phyloP scores from a whole-genome alignment of 2,797 vertebrate species.

The Yasuhikotakia modesta region DNA sequence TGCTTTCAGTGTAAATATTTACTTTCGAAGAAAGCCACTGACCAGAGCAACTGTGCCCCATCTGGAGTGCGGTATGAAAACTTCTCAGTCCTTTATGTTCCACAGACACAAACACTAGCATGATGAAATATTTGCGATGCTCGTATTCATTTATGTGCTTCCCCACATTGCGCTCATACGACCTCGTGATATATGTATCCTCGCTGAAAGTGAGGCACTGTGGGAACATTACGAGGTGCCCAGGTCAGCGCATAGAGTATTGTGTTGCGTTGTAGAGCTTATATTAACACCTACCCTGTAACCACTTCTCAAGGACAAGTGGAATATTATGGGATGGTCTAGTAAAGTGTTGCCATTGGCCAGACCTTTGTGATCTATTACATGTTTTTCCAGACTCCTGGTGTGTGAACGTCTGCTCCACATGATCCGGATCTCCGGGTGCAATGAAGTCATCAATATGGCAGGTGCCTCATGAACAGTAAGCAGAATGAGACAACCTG shows the following conservation, averaged over 20 bases:
- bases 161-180: not conserved
- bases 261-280: not conserved
- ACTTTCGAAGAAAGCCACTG: conserved; percentile 31
- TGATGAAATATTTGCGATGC: conserved; percentile 55
- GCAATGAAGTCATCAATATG: not conserved
- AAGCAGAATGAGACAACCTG: not conserved
- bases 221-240: not conserved
- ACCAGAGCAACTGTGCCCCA: conserved; percentile 21
- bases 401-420: too few relatives aligned
- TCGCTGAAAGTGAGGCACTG: conserved; percentile 11
- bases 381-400: too few relatives aligned
- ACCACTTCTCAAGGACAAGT: not conserved
- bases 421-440: not conserved
- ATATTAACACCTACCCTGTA: not conserved
- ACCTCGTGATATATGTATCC: conserved; percentile 1
- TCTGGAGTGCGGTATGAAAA: conserved; percentile 41
- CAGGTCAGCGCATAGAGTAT: conserved; percentile 2
- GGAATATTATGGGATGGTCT: not conserved
- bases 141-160: conserved; percentile 38
- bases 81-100: conserved; percentile 38
- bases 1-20: conserved; percentile 54
- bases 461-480: not conserved
- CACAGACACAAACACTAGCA: conserved; percentile 32
- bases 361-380: too few relatives aligned
- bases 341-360: not conserved